Base-by-base conservation (phyloP, 2,797 vertebrate species). In the Calcarius lapponicus region DNA sequence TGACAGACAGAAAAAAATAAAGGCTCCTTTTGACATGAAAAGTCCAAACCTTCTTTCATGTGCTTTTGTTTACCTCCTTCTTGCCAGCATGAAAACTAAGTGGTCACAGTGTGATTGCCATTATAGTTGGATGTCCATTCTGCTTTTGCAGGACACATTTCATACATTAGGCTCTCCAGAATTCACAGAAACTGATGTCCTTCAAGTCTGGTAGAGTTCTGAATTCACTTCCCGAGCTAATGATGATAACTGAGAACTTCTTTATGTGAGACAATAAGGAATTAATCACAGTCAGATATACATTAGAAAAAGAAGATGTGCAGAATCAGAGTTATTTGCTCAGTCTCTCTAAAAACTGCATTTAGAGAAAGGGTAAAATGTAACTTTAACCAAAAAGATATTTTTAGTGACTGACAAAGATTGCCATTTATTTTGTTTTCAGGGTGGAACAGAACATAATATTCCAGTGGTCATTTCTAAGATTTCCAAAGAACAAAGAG, bases 401-500 rank as follows among this genome's bases (percentile, higher is more conserved):
- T n/a, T 60, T 83, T 20, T 45, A 78, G 19, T 62, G 36, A 92
- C 85, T 96, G 51, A 75, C 10, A 11, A 15, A 71, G 11, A 61
- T 58, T 84, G 19, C 10, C 0, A 22, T 90, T 85, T 92, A 56
- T 97, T 95, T 87, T 96, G 43, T 92, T 98, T 95, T 67, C 81
- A 99, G 99, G 99, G 99, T 90, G 99, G 99, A 97, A 99, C 99
- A 11, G 99, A 99, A 92, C 99, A 99, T 98, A 99, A 99, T 97
- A 99, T 99, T 97, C 99, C 99, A 86, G 99, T 99, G 97, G 99
- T 99, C 61, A 98, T 99, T 97, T 99, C 99, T 88, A 99, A 99
- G 98, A 99, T 99, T 98, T 99, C 99, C 95, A 99, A 99, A 98
- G 99, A 99, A 91, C 99, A 99, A 98, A 99, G 99, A 99, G 99